Conservation (phyloP, 2,113 vertebrate species). For the Cygnus buccinator region DNA sequence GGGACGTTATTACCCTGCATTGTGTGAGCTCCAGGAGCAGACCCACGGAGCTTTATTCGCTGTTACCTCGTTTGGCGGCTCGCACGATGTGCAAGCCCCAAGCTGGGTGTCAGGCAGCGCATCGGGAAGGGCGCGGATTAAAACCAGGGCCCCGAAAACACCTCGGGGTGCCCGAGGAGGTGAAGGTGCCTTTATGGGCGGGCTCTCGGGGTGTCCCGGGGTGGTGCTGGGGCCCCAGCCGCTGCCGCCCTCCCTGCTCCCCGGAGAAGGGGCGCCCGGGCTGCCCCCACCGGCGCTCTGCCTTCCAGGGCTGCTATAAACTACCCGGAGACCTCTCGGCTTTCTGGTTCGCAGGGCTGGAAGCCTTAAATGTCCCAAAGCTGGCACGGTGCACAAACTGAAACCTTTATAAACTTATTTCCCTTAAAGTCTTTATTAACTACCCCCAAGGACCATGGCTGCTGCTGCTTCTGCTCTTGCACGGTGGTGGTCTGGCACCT, state of each 20-base stretch:
- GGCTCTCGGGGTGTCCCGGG: rapidly evolving
- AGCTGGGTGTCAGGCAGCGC: neutral
- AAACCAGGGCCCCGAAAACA: neutral
- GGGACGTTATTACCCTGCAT: neutral
- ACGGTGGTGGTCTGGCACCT: conserved; percentile 83
- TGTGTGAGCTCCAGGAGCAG: neutral
- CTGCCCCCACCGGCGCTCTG: rapidly evolving
- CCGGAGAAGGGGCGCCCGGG: neutral
- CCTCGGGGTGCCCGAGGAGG: neutral
- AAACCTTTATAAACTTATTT: conserved; percentile 63
- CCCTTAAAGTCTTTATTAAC: conserved; percentile 77
- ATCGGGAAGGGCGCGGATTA: rapidly evolving
- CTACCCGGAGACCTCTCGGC: neutral
- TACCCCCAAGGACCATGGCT: conserved; percentile 66
- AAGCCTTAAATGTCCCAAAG: conserved; percentile 25
- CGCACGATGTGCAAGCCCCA: neutral
- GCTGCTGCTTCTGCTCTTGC: conserved; percentile 76
- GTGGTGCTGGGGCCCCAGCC: neutral
- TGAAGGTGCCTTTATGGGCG: rapidly evolving
- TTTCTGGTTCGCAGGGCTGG: neutral
- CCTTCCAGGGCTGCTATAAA: neutral
- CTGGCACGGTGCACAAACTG: neutral
- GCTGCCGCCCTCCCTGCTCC: neutral
- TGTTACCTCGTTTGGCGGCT: neutral
- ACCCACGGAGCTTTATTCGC: neutral